Conservation (phyloP, 53 echinoderm and acorn worm species). For the Hippasteria phrygiana region DNA sequence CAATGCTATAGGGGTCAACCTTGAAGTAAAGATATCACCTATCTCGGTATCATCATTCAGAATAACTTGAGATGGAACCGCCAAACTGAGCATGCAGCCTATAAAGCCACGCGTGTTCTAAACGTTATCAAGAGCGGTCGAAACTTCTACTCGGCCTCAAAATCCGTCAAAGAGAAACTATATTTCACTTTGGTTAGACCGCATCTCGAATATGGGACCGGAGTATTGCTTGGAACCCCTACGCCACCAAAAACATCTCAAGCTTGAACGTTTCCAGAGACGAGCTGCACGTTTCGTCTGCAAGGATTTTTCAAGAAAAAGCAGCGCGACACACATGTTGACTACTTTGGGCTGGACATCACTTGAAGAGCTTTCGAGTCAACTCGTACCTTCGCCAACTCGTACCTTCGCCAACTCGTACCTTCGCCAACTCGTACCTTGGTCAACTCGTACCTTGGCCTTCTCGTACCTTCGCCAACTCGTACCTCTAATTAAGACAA, state of each 20-base stretch:
- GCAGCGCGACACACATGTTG: slow-evolving; percentile 25
- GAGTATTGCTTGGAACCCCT: slow-evolving; percentile 28
- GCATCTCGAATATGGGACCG: slow-evolving; percentile 42
- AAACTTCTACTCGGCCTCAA: slow-evolving; percentile 31
- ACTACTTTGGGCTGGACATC: too few species aligned
- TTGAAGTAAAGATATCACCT: slow-evolving; percentile 24
- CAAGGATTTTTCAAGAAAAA: not conserved
- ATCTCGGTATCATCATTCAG: slow-evolving; percentile 62
- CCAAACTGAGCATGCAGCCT: slow-evolving; percentile 18
- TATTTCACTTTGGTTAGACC: slow-evolving; percentile 55
- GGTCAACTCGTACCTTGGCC: too few species aligned
- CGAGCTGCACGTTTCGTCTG: slow-evolving; percentile 24
- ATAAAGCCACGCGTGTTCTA: slow-evolving; percentile 4
- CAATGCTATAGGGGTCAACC: not conserved
- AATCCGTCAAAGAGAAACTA: slow-evolving; percentile 19
- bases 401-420: too few species aligned
- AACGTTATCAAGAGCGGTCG: slow-evolving; percentile 42
- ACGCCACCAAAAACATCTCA: not conserved
- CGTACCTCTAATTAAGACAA: too few species aligned
- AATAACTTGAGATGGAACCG: slow-evolving; percentile 65
- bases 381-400: too few species aligned
- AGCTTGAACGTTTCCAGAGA: slow-evolving; percentile 29
- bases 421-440: too few species aligned
- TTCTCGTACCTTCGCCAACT: too few species aligned
- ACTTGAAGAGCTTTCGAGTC: too few species aligned